phyloP scores from a whole-genome alignment of 2,888 invertebrate genomes.

The Incurvaria masculella region DNA sequence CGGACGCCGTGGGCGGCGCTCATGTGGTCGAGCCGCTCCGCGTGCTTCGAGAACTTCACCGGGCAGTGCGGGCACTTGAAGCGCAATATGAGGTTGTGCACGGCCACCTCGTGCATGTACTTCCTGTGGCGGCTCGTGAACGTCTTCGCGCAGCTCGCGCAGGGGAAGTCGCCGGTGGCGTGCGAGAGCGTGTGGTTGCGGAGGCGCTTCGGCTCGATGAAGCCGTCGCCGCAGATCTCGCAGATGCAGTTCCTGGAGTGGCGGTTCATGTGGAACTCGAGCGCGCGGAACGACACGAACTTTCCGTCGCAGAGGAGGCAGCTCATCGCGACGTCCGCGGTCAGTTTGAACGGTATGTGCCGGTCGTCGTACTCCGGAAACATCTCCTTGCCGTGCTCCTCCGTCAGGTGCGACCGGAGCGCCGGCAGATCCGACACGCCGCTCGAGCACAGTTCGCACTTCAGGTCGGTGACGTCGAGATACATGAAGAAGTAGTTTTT shows the following conservation, averaged over 20 bases:
- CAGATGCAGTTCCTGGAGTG: constrained; percentile 22
- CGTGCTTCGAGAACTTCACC: constrained; percentile 35
- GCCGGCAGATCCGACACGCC: constrained; percentile 17
- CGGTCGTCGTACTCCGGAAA: constrained; percentile 20
- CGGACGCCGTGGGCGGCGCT: constrained; percentile 31
- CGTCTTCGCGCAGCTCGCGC: constrained; percentile 25
- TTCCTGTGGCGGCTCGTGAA: constrained; percentile 22
- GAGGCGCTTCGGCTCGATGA: constrained; percentile 30
- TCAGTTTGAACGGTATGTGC: constrained; percentile 24
- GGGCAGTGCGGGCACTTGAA: constrained; percentile 37
- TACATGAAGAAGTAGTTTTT: constrained; percentile 26
- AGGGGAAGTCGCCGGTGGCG: constrained; percentile 11
- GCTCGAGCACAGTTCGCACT: constrained; percentile 21
- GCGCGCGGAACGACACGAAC: constrained; percentile 17
- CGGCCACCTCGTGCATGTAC: constrained; percentile 21
- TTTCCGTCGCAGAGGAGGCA: constrained; percentile 20
- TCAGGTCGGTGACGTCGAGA: constrained; percentile 23
- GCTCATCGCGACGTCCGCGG: constrained; percentile 10
- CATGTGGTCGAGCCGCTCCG: constrained; percentile 35
- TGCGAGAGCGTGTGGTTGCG: constrained; percentile 26
- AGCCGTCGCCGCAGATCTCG: constrained; percentile 23
- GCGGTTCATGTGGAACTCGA: constrained; percentile 19
- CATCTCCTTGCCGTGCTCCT: constrained; percentile 20
- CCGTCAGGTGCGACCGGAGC: constrained; percentile 21
- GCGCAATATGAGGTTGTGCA: constrained; percentile 24